A percentile compares a stretch with the other conserved stretches of the same genome.
Evolutionary conservation across 2,113 vertebrate species (phyloP).

Genomic region (Antechinus flavipes): DNA sequence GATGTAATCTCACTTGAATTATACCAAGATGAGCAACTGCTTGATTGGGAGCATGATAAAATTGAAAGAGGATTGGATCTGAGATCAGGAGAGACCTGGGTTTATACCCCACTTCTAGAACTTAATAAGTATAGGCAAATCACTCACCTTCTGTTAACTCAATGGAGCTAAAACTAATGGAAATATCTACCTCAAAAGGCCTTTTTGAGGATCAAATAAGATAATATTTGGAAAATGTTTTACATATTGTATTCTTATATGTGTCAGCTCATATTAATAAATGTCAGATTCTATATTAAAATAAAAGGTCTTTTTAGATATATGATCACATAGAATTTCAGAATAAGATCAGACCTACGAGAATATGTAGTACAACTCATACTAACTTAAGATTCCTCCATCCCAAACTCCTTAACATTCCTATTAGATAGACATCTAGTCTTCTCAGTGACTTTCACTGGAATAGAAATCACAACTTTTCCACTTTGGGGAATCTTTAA

Average conservation of each 20-base stretch:
- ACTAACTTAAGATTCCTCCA: not conserved
- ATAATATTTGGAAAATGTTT: not conserved
- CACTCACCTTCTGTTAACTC: not conserved
- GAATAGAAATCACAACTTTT: not conserved
- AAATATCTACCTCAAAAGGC: fast-evolving
- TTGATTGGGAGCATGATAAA: not conserved
- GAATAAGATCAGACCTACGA: not conserved
- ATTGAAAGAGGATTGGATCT: not conserved
- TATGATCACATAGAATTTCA: not conserved
- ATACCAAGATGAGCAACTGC: not conserved
- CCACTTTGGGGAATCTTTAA: not conserved
- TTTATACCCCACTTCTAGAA: not conserved
- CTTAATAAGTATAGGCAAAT: not conserved
- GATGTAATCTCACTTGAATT: not conserved
- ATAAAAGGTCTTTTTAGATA: not conserved
- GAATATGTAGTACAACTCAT: not conserved
- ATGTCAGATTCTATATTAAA: not conserved
- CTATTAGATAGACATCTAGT: not conserved
- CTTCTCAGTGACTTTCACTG: not conserved
- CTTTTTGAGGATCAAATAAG: slow-evolving; percentile 8
- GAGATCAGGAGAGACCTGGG: not conserved
- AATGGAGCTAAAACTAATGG: not conserved
- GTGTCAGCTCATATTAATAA: not conserved
- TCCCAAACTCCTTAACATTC: not conserved
- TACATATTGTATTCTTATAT: not conserved